Evolutionary conservation across 2,797 vertebrate species (phyloP), one percentile per base, ranked within the genome.

Genomic region (Pangasius mekongensis): DNA sequence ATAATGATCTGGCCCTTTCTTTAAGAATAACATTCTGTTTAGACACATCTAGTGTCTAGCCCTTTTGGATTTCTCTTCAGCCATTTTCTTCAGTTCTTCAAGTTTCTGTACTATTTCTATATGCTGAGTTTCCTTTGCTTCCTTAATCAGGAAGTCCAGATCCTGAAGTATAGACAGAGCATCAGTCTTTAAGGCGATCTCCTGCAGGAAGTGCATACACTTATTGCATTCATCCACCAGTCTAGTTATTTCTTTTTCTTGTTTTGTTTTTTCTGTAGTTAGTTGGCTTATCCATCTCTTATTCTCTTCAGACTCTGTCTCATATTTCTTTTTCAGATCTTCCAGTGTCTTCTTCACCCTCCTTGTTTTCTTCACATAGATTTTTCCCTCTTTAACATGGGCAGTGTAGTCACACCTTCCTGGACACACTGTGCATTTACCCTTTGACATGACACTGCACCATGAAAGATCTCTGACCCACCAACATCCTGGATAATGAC

Each of bases 311-410:
- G 76, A 22, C 56, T 86, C 49, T 2, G 4, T 14, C 8, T 91
- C 83, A 16, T 86, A 92, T 14, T 80, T 88, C 13, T 66, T 39
- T 52, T 91, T 89, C 84, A 93, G 13, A 0, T 88, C 47, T 13
- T 39, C 20, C 2, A 66, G 9, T 16, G 52, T 86, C 39, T 5
- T 89, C 11, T 14, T 91, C 24, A 73, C 82, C 2, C 1, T 88
- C 60, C 30, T 74, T 2, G 49, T 67, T 30, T 33, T 18, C 1
- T 14, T 33, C 7, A 43, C 22, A 84, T 84, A 93, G 3, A 10
- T 83, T 73, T 62, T 81, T 0, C 16, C 24, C 14, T 86, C 84
- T 27, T 39, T 86, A 9, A 30, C 0, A 5, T 94, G 93, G 0
- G 16, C 0, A 0, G 36, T 84, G 33, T 14, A 73, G 60, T 5